These are phyloP conservation scores for Pangasius sanitwongsei DNA, from an alignment of 2,797 vertebrate species.

Conservation along the genomic window DNA sequence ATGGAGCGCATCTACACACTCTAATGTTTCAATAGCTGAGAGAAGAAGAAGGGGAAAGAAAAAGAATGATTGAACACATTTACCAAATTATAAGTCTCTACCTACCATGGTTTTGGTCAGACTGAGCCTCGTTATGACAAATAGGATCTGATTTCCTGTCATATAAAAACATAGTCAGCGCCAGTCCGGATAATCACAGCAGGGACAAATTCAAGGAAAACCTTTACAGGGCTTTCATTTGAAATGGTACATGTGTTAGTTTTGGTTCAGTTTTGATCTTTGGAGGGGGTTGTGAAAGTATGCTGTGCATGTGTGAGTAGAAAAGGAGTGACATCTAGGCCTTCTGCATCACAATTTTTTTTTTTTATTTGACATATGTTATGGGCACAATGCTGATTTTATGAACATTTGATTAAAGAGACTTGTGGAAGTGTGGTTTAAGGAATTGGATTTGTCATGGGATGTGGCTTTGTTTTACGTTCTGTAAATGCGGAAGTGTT, in stretches of 20 bases:
- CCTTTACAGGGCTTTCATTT: conserved; percentile 55
- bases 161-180: conserved; percentile 43
- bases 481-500: conserved; percentile 37
- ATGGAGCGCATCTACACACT: conserved; percentile 52
- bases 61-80: conserved; percentile 5
- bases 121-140: conserved; percentile 40
- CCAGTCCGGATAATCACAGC: conserved; percentile 42
- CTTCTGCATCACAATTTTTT: conserved; percentile 11
- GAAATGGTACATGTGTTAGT: conserved; percentile 50
- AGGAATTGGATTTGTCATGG: conserved; percentile 46
- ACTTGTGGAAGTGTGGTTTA: conserved; percentile 21
- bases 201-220: conserved; percentile 45
- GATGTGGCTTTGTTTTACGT: conserved; percentile 34
- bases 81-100: conserved; percentile 37
- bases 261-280: conserved; percentile 51
- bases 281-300: conserved; percentile 1
- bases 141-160: conserved; percentile 52
- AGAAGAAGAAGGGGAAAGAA: not conserved
- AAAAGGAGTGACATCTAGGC: conserved; percentile 23
- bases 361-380: conserved; percentile 34
- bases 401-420: conserved; percentile 35
- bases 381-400: conserved; percentile 7
- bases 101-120: conserved; percentile 37
- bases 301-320: conserved; percentile 35
- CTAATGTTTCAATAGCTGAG: conserved; percentile 53